A percentile compares a stretch with the other conserved stretches of the same genome.
These are phyloP conservation scores for Lethenteron reissneri DNA, from an alignment of 2,113 vertebrate genomes.

Conservation along the genomic window DNA sequence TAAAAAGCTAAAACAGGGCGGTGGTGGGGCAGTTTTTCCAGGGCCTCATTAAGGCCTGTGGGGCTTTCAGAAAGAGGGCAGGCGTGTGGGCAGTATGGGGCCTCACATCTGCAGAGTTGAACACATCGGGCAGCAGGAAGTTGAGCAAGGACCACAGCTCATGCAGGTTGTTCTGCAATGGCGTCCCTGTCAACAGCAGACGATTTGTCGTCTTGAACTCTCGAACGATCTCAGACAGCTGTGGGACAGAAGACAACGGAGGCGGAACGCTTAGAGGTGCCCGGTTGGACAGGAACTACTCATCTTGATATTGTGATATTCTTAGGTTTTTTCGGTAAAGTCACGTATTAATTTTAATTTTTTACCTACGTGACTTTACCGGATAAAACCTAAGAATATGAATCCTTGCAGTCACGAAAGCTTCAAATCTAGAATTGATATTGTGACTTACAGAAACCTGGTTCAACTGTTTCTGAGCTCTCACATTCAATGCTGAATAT, in stretches of 20 bases:
- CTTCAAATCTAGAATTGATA: neutral
- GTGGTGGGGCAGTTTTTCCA: no score
- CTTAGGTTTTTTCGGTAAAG: no score
- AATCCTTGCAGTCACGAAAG: no score
- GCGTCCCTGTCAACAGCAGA: conserved; percentile 53
- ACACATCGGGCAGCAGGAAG: conserved; percentile 60
- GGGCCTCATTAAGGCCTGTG: no score
- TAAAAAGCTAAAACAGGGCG: no score
- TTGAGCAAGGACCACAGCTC: conserved; percentile 67
- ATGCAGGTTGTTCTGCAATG: conserved; percentile 60
- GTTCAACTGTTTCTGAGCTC: no score
- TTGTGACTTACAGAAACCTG: no score
- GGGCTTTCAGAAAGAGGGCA: no score
- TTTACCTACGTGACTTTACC: no score
- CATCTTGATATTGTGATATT: neutral
- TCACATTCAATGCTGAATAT: no score
- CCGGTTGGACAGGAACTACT: neutral
- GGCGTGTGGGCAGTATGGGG: neutral
- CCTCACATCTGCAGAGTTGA: conserved; percentile 64
- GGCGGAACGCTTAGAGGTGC: conserved; percentile 3
- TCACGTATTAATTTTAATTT: no score
- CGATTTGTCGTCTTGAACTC: conserved; percentile 72
- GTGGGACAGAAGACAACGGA: conserved; percentile 8
- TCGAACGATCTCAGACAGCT: conserved; percentile 64
- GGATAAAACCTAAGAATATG: no score